These are phyloP conservation scores for Lingula anatina DNA, from an alignment of 2,888 invertebrate genomes.

Conservation along the genomic window DNA sequence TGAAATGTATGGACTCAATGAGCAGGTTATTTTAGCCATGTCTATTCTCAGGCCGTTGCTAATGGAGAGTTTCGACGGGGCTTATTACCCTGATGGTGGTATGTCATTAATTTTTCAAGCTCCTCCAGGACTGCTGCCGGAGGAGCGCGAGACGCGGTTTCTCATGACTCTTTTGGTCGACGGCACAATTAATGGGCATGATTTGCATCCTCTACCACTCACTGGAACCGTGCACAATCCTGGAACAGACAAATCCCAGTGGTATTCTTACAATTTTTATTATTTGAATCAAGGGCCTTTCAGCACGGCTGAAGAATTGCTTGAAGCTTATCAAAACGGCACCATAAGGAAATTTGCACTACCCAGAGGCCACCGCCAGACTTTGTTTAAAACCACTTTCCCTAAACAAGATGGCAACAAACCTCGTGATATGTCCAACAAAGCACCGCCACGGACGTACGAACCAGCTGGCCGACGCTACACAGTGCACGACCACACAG, in stretches of 20 bases:
- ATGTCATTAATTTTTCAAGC: constrained; percentile 15
- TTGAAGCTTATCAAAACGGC: constrained; percentile 14
- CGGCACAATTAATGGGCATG: too few relatives aligned
- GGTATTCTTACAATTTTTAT: constrained; percentile 20
- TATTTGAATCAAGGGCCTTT: constrained; percentile 26
- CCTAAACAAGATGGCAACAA: constrained; percentile 13
- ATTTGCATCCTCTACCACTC: constrained; percentile 20
- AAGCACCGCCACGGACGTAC: constrained; percentile 19
- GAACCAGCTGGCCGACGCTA: constrained; percentile 24
- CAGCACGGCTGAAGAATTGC: constrained; percentile 11
- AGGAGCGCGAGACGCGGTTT: constrained; percentile 13
- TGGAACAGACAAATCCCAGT: constrained; percentile 16
- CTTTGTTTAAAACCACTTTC: constrained; percentile 12
- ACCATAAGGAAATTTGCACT: constrained; percentile 15
- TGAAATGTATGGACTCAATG: constrained; percentile 12
- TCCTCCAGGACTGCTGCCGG: constrained; percentile 13
- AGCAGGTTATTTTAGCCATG: constrained; percentile 12
- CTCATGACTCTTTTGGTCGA: constrained; percentile 9
- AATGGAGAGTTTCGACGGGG: constrained; percentile 21
- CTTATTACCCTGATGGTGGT: constrained; percentile 13
- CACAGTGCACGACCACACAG: constrained; percentile 19
- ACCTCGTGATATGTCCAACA: constrained; percentile 15
- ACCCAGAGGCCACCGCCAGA: constrained; percentile 14
- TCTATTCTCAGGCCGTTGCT: constrained; percentile 12
- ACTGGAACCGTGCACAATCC: constrained; percentile 18